A percentile compares a stretch with the other conserved stretches of the same genome.
Conservation (phyloP, 2,797 vertebrate species). For the Halcyon leucocephala region DNA sequence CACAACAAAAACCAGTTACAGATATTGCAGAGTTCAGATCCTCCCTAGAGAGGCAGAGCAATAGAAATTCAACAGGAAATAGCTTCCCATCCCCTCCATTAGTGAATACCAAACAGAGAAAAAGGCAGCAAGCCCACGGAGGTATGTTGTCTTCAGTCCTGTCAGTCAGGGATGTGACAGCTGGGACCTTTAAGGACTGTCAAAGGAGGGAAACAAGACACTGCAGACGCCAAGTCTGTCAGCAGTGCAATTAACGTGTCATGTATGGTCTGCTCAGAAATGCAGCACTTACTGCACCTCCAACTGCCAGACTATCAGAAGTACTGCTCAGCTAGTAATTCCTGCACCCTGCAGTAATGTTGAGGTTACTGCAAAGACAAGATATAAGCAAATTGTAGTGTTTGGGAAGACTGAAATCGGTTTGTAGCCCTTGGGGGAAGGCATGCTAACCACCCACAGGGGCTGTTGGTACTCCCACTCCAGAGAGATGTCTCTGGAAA, state of each 20-base stretch:
- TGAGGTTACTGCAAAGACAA: background rate
- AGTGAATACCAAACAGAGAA: background rate
- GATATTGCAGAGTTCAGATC: background rate
- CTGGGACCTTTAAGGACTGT: constrained; percentile 2
- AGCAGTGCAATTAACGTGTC: constrained; percentile 29
- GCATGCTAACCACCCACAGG: background rate
- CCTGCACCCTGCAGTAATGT: background rate
- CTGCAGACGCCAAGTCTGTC: constrained; percentile 27
- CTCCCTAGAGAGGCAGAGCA: background rate
- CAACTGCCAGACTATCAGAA: background rate
- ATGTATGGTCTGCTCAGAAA: background rate
- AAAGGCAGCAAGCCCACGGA: background rate
- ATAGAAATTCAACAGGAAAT: background rate
- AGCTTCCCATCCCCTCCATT: background rate
- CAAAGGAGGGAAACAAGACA: constrained; percentile 4
- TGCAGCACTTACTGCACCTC: background rate
- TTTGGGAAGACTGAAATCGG: background rate
- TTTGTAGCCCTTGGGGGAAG: background rate
- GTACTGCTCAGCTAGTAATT: background rate
- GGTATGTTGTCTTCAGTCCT: background rate
- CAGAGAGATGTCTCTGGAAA: background rate
- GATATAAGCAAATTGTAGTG: background rate
- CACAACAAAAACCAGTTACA: background rate
- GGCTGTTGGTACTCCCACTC: background rate
- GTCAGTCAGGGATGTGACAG: constrained; percentile 18